phyloP scores from a whole-genome alignment of 2,113 vertebrate genomes.

The Bungarus multicinctus region DNA sequence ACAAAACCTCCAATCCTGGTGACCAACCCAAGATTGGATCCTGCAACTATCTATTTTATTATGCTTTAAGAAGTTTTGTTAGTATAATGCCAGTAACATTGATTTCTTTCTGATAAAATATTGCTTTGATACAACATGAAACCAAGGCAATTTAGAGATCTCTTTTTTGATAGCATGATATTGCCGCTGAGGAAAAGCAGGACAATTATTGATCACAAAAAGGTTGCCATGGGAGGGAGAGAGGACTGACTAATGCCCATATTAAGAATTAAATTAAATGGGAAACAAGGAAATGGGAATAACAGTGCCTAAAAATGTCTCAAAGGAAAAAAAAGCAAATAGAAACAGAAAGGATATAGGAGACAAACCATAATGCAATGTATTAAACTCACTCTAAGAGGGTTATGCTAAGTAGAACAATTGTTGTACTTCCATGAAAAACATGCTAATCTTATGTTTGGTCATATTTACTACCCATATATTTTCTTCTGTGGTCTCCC shows the following conservation, averaged over 20 bases:
- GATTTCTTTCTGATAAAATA: conserved; percentile 10
- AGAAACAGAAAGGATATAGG: conserved; percentile 34
- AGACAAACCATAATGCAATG: background rate
- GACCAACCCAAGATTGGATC: too few relatives aligned
- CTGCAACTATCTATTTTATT: conserved; percentile 25
- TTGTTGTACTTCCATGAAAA: background rate
- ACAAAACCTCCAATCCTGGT: too few relatives aligned
- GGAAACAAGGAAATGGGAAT: background rate
- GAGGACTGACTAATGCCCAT: background rate
- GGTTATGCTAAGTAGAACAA: background rate
- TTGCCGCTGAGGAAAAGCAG: background rate
- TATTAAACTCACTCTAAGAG: background rate
- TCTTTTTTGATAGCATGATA: background rate
- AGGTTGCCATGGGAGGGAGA: background rate
- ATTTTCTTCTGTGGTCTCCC: background rate
- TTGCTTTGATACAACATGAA: background rate
- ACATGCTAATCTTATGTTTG: background rate
- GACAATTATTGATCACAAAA: background rate
- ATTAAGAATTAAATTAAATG: background rate
- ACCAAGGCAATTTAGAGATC: conserved; percentile 1
- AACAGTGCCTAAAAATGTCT: background rate
- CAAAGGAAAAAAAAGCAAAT: conserved; percentile 13
- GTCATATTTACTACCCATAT: background rate
- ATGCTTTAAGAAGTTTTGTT: conserved; percentile 12
- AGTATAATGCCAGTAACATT: background rate